Evolutionary conservation across 2,797 vertebrate species (phyloP).

Genomic region (Crypturellus tataupa): DNA sequence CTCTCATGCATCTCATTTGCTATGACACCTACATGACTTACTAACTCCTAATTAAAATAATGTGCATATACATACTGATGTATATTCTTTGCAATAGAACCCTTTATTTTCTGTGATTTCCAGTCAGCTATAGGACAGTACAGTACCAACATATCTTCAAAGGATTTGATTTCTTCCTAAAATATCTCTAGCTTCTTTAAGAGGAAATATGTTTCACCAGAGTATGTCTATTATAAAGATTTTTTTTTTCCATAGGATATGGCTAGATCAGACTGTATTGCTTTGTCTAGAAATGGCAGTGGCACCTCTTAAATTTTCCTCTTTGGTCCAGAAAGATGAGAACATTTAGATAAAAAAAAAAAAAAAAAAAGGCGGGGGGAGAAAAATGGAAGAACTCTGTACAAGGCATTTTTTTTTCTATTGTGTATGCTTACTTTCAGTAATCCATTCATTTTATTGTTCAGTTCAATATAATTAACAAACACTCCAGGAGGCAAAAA

Average conservation of each 20-base stretch:
- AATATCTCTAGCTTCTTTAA: background rate
- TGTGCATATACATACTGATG: too few relatives aligned
- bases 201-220: background rate
- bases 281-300: too few relatives aligned
- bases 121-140: background rate
- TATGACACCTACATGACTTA: too few relatives aligned
- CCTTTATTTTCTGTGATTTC: background rate
- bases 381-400: background rate
- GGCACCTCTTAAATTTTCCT: too few relatives aligned
- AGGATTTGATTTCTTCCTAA: background rate
- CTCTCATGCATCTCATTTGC: too few relatives aligned
- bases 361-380: background rate
- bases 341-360: background rate
- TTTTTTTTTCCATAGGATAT: too few relatives aligned
- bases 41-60: too few relatives aligned
- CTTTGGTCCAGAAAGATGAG: too few relatives aligned
- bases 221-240: too few relatives aligned
- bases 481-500: background rate
- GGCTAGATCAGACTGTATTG: too few relatives aligned
- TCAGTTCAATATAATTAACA: background rate
- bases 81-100: background rate
- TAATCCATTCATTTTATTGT: background rate
- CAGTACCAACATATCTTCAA: background rate
- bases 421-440: background rate
- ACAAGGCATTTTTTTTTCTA: background rate